Base-by-base conservation (phyloP, 2,797 vertebrate genomes). In the Chelon labrosus region DNA sequence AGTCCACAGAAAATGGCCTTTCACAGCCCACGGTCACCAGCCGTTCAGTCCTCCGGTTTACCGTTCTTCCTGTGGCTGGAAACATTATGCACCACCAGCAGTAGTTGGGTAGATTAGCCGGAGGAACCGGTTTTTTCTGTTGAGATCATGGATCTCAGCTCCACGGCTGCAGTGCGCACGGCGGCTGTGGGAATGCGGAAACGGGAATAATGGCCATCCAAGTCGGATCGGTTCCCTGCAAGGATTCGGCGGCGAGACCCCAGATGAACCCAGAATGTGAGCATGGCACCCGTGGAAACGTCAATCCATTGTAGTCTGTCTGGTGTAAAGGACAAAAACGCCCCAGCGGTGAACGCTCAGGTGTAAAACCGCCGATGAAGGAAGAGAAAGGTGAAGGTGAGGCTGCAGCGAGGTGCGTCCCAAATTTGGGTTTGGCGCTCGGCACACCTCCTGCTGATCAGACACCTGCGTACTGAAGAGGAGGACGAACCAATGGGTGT, bases 111-210 rank as follows among this genome's bases (percentile, higher is more conserved):
- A 57, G 93, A 85, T 75, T 37, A 91, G 70, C 94, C 88, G 91
- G 94, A 92, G 81, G 79, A 93, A 95, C 95, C 93, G 88, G 95
- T 95, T 94, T 88, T 41, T 72, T 73, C 80, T 84, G 85, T 84
- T 80, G 65, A 54, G 82, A 74, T 78, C 84, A 47, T 50, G 80
- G 81, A 87, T 70, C 81, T 35, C 42, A 38, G 70, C 82, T 73
- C 84, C 83, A 83, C 70, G 75, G 67, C 83, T 39, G 73, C 82
- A 72, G 68, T 62, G 73, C 82, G 55, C 83, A 65, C 80, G 20
- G 80, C 49, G 80, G 86, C 85, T 67, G 71, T 54, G 88, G 87
- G 91, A 93, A 94, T 92, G 94, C 93, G 93, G 93, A 93, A 94
- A 83, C 91, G 62, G 84, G 80, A 78, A 61, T 13, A 50, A 73